These are phyloP conservation scores for Caenorhabditis drosophilae DNA, from an alignment of 2,888 invertebrate species.

Conservation along the genomic window DNA sequence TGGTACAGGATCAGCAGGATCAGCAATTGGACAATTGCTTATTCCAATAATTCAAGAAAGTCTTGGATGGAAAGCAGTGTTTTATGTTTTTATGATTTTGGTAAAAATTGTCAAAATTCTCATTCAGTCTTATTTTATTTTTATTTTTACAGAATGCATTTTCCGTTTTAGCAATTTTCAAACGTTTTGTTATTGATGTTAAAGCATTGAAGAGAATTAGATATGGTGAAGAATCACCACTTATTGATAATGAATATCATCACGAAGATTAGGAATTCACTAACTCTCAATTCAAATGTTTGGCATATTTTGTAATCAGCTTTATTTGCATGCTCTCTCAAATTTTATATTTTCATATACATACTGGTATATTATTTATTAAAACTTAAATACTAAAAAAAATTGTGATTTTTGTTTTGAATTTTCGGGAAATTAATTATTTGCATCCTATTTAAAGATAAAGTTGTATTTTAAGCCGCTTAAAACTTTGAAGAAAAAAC, in stretches of 20 bases:
- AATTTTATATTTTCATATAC: too few relatives aligned
- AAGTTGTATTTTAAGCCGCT: too few relatives aligned
- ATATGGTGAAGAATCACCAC: slow-evolving; percentile 46
- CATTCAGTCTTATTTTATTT: not conserved
- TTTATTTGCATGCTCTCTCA: too few relatives aligned
- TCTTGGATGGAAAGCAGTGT: slow-evolving; percentile 71
- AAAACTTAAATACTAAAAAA: too few relatives aligned
- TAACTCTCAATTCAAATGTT: too few relatives aligned
- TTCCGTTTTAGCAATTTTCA: slow-evolving; percentile 57
- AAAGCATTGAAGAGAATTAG: slow-evolving; percentile 38
- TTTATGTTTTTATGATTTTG: slow-evolving; percentile 71
- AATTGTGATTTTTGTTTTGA: too few relatives aligned
- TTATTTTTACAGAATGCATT: slow-evolving; percentile 55
- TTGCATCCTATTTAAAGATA: too few relatives aligned
- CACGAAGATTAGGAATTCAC: slow-evolving; percentile 5
- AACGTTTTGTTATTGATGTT: slow-evolving; percentile 55
- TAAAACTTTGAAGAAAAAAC: too few relatives aligned
- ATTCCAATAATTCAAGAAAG: slow-evolving; percentile 70
- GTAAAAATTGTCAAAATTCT: slow-evolving; percentile 78
- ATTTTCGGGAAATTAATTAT: too few relatives aligned
- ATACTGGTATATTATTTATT: too few relatives aligned
- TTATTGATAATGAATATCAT: slow-evolving; percentile 28
- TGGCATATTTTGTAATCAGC: too few relatives aligned
- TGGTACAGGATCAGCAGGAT: slow-evolving; percentile 73
- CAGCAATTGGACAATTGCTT: slow-evolving; percentile 71